phyloP scores from a whole-genome alignment of 2,113 vertebrate species.

The Protobothrops flavoviridis region DNA sequence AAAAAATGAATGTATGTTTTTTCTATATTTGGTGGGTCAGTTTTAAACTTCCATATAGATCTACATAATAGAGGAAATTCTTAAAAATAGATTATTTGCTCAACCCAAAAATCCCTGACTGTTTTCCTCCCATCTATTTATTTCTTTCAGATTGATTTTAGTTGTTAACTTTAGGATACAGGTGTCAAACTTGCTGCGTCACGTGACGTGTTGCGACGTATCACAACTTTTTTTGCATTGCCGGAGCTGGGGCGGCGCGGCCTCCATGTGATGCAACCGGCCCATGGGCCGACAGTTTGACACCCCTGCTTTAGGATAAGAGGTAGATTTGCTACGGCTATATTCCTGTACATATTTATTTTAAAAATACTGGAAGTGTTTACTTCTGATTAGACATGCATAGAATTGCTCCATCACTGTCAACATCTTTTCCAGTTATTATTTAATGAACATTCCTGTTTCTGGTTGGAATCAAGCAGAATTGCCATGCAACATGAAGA shows the following conservation, averaged over 20 bases:
- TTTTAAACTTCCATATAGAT: slow-evolving; percentile 43
- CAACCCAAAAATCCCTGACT: slow-evolving; percentile 53
- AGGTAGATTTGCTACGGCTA: slow-evolving; percentile 18
- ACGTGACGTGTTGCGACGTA: no score
- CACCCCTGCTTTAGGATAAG: background rate
- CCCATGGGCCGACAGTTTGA: no score
- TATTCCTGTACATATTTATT: background rate
- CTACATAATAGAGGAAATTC: slow-evolving; percentile 48
- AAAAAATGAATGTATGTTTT: slow-evolving; percentile 47
- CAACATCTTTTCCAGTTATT: slow-evolving; percentile 43
- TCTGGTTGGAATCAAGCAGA: background rate
- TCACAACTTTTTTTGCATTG: no score
- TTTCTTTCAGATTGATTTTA: slow-evolving; percentile 50
- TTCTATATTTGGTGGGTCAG: slow-evolving; percentile 47
- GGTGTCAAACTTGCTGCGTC: no score
- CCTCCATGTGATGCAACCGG: no score
- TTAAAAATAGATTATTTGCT: slow-evolving; percentile 45
- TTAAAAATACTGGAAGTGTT: background rate
- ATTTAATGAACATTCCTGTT: background rate
- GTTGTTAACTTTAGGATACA: slow-evolving; percentile 6
- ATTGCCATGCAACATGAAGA: background rate
- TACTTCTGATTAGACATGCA: background rate
- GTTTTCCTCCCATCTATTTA: slow-evolving; percentile 39
- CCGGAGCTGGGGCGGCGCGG: no score
- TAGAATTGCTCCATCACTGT: background rate